These are phyloP conservation scores for Enteromius fasciolatus DNA, from an alignment of 2,797 vertebrate species.

Conservation along the genomic window DNA sequence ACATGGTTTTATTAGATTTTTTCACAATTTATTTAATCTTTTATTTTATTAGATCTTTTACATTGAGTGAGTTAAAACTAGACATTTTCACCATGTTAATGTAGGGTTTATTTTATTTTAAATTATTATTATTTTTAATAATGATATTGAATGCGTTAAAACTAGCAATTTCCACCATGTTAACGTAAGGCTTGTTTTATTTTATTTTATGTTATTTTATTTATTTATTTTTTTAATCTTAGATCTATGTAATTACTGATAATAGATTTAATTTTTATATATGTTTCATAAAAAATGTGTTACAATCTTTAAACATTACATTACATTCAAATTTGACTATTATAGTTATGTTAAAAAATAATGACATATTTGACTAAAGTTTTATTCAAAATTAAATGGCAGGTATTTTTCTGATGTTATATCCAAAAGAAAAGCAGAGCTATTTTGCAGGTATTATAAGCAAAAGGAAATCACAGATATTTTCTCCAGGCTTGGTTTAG, in stretches of 20 bases:
- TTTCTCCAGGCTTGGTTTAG: neutral
- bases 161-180: neutral
- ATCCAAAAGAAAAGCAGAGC: neutral
- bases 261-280: neutral
- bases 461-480: neutral
- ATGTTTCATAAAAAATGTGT: neutral
- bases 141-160: neutral
- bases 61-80: neutral
- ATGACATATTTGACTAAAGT: neutral
- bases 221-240: too few relatives aligned
- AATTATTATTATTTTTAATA: neutral
- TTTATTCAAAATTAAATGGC: neutral
- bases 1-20: neutral
- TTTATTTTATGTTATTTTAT: too few relatives aligned
- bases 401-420: neutral
- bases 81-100: neutral
- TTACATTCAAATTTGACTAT: too few relatives aligned
- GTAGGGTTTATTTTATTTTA: neutral
- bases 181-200: neutral
- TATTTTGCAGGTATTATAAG: neutral
- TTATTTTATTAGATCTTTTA: neutral
- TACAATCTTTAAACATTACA: neutral
- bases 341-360: neutral
- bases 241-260: neutral
- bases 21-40: neutral